phyloP scores from a whole-genome alignment of 2,888 invertebrate species.

The Brassicogethes aeneus region DNA sequence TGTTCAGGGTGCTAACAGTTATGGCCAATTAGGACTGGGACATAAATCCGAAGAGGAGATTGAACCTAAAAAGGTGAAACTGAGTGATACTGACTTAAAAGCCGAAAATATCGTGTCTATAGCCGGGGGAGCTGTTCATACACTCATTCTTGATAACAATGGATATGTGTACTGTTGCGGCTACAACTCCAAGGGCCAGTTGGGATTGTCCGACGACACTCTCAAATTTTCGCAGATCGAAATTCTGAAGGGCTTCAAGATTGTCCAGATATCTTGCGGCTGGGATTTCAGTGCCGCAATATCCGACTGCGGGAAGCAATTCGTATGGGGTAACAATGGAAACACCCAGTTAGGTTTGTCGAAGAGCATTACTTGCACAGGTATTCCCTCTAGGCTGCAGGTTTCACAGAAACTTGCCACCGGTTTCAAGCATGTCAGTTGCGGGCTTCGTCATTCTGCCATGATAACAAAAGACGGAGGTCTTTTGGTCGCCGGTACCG shows the following conservation, averaged over 20 bases:
- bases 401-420: constrained; percentile 40
- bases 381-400: constrained; percentile 38
- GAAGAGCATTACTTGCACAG: constrained; percentile 38
- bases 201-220: constrained; percentile 49
- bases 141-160: constrained; percentile 54
- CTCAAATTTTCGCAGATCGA: constrained; percentile 52
- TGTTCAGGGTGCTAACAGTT: constrained; percentile 71
- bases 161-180: constrained; percentile 71
- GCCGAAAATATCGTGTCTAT: constrained; percentile 51
- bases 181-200: constrained; percentile 67
- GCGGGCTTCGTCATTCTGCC: constrained; percentile 62
- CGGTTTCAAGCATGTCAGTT: constrained; percentile 50
- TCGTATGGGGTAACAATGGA: constrained; percentile 77
- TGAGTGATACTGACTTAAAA: constrained; percentile 31
- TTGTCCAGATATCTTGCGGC: constrained; percentile 62
- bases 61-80: constrained; percentile 42
- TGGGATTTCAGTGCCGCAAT: constrained; percentile 76
- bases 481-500: constrained; percentile 57
- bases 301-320: constrained; percentile 56
- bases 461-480: constrained; percentile 53
- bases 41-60: constrained; percentile 57
- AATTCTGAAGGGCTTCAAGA: constrained; percentile 45
- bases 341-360: constrained; percentile 66
- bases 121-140: constrained; percentile 70
- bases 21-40: constrained; percentile 70